These are phyloP conservation scores for Halichondria panicea DNA, from an alignment of 37 sponge, comb jelly and placozoan genomes.

Conservation along the genomic window DNA sequence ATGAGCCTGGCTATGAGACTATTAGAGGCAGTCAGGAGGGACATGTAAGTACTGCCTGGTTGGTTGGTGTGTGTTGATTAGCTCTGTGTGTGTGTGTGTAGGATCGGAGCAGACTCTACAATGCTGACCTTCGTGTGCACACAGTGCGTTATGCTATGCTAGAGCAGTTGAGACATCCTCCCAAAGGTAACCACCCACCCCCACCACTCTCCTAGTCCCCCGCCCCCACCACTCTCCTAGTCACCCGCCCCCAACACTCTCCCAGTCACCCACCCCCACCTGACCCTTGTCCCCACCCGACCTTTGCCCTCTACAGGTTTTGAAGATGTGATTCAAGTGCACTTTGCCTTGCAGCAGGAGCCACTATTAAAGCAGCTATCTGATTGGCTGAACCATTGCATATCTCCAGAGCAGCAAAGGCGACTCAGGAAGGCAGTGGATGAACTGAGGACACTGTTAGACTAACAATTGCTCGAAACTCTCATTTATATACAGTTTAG, in stretches of 20 bases:
- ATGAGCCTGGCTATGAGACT: slow-evolving; percentile 92
- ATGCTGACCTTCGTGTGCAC: slow-evolving; percentile 68
- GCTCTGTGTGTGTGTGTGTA: slow-evolving; percentile 22
- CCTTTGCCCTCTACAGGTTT: slow-evolving; percentile 45
- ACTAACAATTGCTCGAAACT: slow-evolving; percentile 58
- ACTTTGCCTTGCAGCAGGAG: slow-evolving; percentile 71
- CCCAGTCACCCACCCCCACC: background rate
- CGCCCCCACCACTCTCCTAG: background rate
- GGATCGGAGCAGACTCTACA: slow-evolving; percentile 68
- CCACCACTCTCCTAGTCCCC: background rate
- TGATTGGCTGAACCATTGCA: slow-evolving; percentile 69
- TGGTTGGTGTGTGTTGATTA: too few relatives aligned
- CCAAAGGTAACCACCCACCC: slow-evolving; percentile 43
- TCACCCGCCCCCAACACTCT: background rate
- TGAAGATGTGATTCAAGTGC: slow-evolving; percentile 69
- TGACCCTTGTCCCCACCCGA: background rate
- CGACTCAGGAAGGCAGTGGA: slow-evolving; percentile 69
- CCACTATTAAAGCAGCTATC: slow-evolving; percentile 72
- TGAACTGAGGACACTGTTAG: slow-evolving; percentile 71
- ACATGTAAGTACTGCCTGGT: slow-evolving; percentile 27
- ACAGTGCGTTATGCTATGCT: slow-evolving; percentile 86
- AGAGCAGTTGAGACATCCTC: slow-evolving; percentile 80
- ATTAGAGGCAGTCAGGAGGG: slow-evolving; percentile 83
- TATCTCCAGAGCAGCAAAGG: slow-evolving; percentile 55
- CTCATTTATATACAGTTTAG: background rate